Evolutionary conservation across 2,797 vertebrate genomes (phyloP).

Genomic region (Crax fasciolata): DNA sequence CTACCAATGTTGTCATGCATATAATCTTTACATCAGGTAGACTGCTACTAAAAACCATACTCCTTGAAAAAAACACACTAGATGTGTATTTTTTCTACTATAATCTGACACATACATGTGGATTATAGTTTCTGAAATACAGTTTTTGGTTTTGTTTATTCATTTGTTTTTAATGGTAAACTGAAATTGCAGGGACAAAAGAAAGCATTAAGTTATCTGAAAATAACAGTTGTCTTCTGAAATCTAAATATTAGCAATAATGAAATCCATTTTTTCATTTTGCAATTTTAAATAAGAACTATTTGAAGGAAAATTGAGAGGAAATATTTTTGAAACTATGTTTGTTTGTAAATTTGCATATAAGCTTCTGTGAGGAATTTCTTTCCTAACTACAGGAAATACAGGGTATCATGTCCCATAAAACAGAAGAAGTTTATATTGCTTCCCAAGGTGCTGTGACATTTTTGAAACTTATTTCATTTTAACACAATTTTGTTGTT

Average conservation of each 20-base stretch:
- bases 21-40: background rate
- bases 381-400: background rate
- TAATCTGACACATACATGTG: background rate
- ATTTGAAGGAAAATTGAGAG: background rate
- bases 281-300: background rate
- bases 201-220: background rate
- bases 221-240: background rate
- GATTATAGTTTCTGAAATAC: background rate
- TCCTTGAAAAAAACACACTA: background rate
- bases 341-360: background rate
- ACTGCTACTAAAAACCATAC: background rate
- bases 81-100: background rate
- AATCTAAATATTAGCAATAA: background rate
- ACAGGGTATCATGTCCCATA: rapidly evolving
- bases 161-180: background rate
- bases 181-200: background rate
- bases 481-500: background rate
- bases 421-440: background rate
- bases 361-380: background rate
- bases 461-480: background rate
- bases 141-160: background rate
- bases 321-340: background rate
- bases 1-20: background rate
- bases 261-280: rapidly evolving
- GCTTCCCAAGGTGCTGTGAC: background rate